These are phyloP conservation scores for Pachycephus smyrnensis DNA, from an alignment of 2,888 invertebrate species.

Conservation along the genomic window DNA sequence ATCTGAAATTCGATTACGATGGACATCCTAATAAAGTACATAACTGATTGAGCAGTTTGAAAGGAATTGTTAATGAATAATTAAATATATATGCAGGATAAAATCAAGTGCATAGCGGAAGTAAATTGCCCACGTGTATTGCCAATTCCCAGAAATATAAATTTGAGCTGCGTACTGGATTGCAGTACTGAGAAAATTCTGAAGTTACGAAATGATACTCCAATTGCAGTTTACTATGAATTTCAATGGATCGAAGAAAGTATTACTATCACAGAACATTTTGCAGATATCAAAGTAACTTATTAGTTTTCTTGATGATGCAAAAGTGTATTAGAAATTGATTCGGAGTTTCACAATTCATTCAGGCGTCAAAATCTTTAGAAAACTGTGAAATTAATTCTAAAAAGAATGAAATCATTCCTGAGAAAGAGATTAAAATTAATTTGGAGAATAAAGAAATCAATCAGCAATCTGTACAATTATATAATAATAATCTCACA, in stretches of 20 bases:
- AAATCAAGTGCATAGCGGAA: slow-evolving; percentile 73
- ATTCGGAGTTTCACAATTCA: neutral
- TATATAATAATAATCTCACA: neutral
- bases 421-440: neutral
- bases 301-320: neutral
- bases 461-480: neutral
- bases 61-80: neutral
- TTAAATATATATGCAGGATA: slow-evolving; percentile 69
- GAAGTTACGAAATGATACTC: slow-evolving; percentile 70
- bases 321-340: neutral
- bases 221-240: slow-evolving; percentile 68
- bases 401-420: neutral
- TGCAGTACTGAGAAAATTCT: slow-evolving; percentile 66
- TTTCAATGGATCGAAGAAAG: slow-evolving; percentile 58
- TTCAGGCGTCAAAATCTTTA: neutral
- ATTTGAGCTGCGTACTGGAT: slow-evolving; percentile 74
- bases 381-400: neutral
- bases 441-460: neutral
- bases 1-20: slow-evolving; percentile 59
- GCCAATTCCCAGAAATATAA: slow-evolving; percentile 70
- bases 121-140: slow-evolving; percentile 78
- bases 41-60: neutral
- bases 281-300: neutral
- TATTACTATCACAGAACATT: slow-evolving; percentile 13
- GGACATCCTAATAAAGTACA: slow-evolving; percentile 65